These are phyloP conservation scores for Lutjanus erythropterus DNA, from an alignment of 2,113 vertebrate species.

Conservation along the genomic window DNA sequence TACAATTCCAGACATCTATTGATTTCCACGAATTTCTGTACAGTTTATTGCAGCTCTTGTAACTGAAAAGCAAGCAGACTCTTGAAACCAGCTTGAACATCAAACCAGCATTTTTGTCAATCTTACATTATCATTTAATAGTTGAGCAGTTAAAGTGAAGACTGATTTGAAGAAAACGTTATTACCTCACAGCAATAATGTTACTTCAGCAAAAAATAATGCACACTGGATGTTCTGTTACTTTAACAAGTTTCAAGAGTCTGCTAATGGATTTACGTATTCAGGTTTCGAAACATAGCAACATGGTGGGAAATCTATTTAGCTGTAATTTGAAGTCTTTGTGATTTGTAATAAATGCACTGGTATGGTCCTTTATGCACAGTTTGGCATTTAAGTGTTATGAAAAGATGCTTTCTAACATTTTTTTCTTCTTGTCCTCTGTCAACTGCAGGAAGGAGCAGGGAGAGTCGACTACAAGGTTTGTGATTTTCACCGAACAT, in stretches of 20 bases:
- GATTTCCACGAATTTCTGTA: neutral
- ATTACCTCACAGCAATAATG: neutral
- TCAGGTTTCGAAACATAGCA: neutral
- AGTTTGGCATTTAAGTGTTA: neutral
- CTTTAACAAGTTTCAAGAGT: neutral
- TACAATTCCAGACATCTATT: neutral
- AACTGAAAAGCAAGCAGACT: neutral
- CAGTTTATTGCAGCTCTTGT: neutral
- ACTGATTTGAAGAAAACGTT: neutral
- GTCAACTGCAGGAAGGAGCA: conserved; percentile 92
- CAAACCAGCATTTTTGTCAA: no score
- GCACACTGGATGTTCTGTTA: neutral
- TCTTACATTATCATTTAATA: neutral
- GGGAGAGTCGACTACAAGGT: conserved; percentile 94
- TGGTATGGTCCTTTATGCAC: neutral
- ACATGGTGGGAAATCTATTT: neutral
- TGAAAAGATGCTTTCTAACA: conserved; percentile 38
- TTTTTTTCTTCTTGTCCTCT: conserved; percentile 80
- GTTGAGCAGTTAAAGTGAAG: neutral
- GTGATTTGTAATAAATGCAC: conserved; percentile 7
- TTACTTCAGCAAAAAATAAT: neutral
- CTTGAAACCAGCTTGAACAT: neutral
- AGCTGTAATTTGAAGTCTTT: neutral
- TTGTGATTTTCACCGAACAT: conserved; percentile 77
- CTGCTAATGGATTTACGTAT: neutral